These are phyloP conservation scores for Chrysogorgia sp. DNA, from an alignment of 92 coral and sea anemone species.

Conservation along the genomic window DNA sequence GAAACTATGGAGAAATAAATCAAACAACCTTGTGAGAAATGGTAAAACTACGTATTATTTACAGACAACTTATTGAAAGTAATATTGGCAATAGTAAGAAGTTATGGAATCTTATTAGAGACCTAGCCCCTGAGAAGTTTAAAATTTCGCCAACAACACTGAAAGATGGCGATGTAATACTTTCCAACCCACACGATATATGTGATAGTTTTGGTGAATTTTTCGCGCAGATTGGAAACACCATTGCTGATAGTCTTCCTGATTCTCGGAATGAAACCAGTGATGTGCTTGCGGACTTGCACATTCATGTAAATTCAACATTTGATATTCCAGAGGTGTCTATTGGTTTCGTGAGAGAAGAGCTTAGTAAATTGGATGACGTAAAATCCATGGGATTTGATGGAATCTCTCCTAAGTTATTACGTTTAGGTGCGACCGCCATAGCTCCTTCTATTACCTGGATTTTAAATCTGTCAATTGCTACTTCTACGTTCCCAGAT, in stretches of 20 bases:
- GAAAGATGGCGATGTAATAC: slow-evolving; percentile 26
- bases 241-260: slow-evolving; percentile 13
- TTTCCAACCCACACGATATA: slow-evolving; percentile 32
- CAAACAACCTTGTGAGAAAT: slow-evolving; percentile 28
- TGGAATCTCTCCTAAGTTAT: slow-evolving; percentile 27
- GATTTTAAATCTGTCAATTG: slow-evolving; percentile 22
- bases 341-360: slow-evolving; percentile 24
- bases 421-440: no score
- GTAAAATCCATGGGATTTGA: slow-evolving; percentile 28
- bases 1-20: slow-evolving; percentile 25
- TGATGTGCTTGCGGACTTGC: slow-evolving; percentile 23
- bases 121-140: slow-evolving; percentile 29
- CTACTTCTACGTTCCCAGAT: slow-evolving; percentile 24
- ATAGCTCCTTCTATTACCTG: no score
- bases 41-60: slow-evolving; percentile 33
- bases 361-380: slow-evolving; percentile 30
- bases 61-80: slow-evolving; percentile 23
- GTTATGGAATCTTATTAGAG: slow-evolving; percentile 26
- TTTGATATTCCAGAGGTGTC: slow-evolving; percentile 30
- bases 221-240: slow-evolving; percentile 17
- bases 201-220: slow-evolving; percentile 27
- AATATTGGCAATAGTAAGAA: slow-evolving; percentile 32
- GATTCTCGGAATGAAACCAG: slow-evolving; percentile 5
- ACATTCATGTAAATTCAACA: slow-evolving; percentile 16
- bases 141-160: slow-evolving; percentile 19